phyloP scores from a whole-genome alignment of 2,113 vertebrate genomes.

The Atractosteus spatula region DNA sequence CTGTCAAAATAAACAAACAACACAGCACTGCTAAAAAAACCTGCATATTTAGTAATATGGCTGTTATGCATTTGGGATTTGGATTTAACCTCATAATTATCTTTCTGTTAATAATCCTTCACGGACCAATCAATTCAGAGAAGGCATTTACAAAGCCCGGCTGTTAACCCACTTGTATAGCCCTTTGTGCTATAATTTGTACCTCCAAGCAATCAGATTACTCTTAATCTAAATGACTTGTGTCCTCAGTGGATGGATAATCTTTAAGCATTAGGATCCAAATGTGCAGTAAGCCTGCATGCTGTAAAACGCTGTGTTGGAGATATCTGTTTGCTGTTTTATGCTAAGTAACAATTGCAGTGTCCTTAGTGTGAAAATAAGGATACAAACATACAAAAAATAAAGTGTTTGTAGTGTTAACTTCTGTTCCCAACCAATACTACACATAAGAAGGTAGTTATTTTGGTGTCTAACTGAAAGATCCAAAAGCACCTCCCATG shows the following conservation, averaged over 20 bases:
- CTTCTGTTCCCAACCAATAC: too few relatives aligned
- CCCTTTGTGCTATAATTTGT: constrained; percentile 71
- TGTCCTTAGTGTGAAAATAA: neutral
- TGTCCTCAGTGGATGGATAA: constrained; percentile 70
- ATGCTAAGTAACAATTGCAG: neutral
- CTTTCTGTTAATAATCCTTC: constrained; percentile 73
- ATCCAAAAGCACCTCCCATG: too few relatives aligned
- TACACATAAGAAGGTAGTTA: too few relatives aligned
- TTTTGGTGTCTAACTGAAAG: too few relatives aligned
- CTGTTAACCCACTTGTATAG: constrained; percentile 73
- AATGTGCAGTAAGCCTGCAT: constrained; percentile 41
- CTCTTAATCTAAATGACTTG: constrained; percentile 73
- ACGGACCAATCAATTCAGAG: constrained; percentile 74
- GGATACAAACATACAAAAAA: neutral
- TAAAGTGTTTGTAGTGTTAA: neutral
- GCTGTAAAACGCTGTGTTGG: neutral
- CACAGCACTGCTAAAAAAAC: constrained; percentile 30
- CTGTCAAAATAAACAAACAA: constrained; percentile 25
- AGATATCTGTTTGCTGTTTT: constrained; percentile 18
- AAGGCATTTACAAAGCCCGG: constrained; percentile 65
- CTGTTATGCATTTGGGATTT: constrained; percentile 70
- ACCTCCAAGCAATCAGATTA: constrained; percentile 79
- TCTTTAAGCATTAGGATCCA: constrained; percentile 64
- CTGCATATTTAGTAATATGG: constrained; percentile 64
- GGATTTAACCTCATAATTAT: constrained; percentile 77